phyloP scores from a whole-genome alignment of 2,113 vertebrate genomes.

The Brachypodius melanocephalos region DNA sequence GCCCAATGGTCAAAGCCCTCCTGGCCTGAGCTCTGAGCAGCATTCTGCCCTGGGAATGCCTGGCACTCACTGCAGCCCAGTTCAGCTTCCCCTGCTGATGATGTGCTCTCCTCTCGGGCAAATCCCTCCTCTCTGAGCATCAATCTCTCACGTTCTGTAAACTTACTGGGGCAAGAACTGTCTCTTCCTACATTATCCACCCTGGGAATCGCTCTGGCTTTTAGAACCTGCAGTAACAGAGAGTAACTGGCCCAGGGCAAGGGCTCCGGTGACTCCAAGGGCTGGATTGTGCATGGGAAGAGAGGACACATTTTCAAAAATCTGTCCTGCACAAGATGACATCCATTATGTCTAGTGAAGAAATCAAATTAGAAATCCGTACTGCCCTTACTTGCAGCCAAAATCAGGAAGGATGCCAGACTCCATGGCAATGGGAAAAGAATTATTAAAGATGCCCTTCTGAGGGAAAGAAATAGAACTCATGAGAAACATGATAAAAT shows the following conservation, averaged over 20 bases:
- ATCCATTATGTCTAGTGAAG: not conserved
- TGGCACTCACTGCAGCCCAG: not conserved
- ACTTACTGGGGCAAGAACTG: not conserved
- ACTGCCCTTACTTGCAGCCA: not conserved
- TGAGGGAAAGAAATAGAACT: not conserved
- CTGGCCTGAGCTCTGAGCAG: not conserved
- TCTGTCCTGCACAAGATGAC: not conserved
- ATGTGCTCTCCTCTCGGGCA: not conserved
- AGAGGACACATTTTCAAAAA: not conserved
- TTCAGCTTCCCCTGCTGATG: not conserved
- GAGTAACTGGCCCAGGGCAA: not conserved
- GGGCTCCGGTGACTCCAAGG: not conserved
- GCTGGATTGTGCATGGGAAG: not conserved
- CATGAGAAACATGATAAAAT: slow-evolving; percentile 43
- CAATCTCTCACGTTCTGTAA: not conserved
- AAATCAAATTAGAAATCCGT: slow-evolving; percentile 16
- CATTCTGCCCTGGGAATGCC: not conserved
- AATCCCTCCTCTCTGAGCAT: not conserved
- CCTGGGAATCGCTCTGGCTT: not conserved
- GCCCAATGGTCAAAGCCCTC: not conserved
- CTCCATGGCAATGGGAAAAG: not conserved
- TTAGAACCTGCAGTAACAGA: not conserved
- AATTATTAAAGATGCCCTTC: slow-evolving; percentile 33
- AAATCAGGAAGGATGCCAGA: slow-evolving; percentile 25
- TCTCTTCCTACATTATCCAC: not conserved